phyloP scores from a whole-genome alignment of 2,797 vertebrate genomes.

The Onychomys leucogaster region DNA sequence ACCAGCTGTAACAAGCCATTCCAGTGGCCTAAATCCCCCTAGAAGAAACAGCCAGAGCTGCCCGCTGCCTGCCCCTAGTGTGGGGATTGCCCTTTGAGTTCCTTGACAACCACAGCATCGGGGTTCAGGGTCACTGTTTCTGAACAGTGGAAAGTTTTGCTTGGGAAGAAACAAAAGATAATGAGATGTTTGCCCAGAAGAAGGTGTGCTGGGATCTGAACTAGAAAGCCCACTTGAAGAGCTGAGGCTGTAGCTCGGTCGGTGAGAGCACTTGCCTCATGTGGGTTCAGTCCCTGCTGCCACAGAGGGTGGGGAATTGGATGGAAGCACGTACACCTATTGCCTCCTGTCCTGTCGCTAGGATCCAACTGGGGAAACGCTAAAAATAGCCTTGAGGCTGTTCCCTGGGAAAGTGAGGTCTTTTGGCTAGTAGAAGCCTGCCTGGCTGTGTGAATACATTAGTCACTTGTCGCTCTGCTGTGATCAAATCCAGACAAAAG shows the following conservation, averaged over 20 bases:
- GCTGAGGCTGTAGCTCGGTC: background rate
- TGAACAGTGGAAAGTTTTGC: background rate
- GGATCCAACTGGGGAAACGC: background rate
- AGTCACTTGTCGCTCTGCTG: background rate
- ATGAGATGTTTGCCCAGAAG: background rate
- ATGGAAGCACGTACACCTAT: fast-evolving
- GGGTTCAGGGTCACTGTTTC: background rate
- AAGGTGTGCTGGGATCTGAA: background rate
- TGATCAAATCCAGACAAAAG: background rate
- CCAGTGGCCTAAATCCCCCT: fast-evolving
- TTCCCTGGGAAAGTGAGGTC: background rate
- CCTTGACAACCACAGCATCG: fast-evolving
- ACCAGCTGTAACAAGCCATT: fast-evolving
- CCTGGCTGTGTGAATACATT: background rate
- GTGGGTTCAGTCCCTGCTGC: background rate
- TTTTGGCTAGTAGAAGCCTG: background rate
- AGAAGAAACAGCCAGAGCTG: fast-evolving
- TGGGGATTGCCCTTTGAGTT: fast-evolving
- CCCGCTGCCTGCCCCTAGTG: fast-evolving
- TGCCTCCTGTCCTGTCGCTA: background rate
- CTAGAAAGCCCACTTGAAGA: background rate
- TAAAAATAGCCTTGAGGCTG: fast-evolving
- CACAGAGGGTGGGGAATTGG: background rate
- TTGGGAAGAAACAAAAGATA: background rate
- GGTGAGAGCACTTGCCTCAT: background rate